A percentile compares a stretch with the other conserved stretches of the same genome.
These are phyloP conservation scores for Adoxophyes honmai DNA, from an alignment of 1,140 invertebrate genomes.

Conservation along the genomic window DNA sequence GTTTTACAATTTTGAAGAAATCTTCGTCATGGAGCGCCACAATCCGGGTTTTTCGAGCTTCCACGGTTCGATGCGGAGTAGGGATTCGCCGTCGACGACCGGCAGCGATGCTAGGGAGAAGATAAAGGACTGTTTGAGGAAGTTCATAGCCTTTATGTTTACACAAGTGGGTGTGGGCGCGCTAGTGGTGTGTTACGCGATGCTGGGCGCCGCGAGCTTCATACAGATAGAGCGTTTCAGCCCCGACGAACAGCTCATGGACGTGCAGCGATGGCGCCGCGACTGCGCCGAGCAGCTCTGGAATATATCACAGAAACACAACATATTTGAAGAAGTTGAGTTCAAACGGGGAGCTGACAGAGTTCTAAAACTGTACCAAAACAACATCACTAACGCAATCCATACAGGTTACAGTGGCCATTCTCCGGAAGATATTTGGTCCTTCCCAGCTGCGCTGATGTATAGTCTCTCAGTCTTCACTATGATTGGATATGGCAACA, in stretches of 20 bases:
- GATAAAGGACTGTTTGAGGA: slow-evolving; percentile 89
- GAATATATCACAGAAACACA: slow-evolving; percentile 83
- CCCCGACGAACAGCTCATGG: slow-evolving; percentile 77
- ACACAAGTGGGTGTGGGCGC: slow-evolving; percentile 96
- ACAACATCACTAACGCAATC: slow-evolving; percentile 83
- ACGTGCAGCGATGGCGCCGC: slow-evolving; percentile 73
- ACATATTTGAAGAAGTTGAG: slow-evolving; percentile 85
- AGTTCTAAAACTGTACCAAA: slow-evolving; percentile 84
- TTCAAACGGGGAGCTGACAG: slow-evolving; percentile 84
- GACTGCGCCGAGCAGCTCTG: slow-evolving; percentile 83
- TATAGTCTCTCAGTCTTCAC: slow-evolving; percentile 92
- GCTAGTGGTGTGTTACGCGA: slow-evolving; percentile 95
- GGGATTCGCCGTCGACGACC: slow-evolving; percentile 82
- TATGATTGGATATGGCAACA: slow-evolving; percentile 97
- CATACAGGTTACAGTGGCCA: slow-evolving; percentile 88
- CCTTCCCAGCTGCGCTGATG: slow-evolving; percentile 91
- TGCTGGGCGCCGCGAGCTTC: slow-evolving; percentile 96
- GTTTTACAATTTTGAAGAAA: not conserved
- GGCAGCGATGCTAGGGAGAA: slow-evolving; percentile 83
- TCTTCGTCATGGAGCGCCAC: slow-evolving; percentile 49
- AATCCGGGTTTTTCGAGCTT: slow-evolving; percentile 52
- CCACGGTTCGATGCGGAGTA: slow-evolving; percentile 80
- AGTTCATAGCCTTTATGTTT: slow-evolving; percentile 93
- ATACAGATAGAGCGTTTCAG: slow-evolving; percentile 88
- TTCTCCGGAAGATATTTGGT: slow-evolving; percentile 85